Evolutionary conservation across 2,797 vertebrate species (phyloP).

Genomic region (Podargus strigoides): DNA sequence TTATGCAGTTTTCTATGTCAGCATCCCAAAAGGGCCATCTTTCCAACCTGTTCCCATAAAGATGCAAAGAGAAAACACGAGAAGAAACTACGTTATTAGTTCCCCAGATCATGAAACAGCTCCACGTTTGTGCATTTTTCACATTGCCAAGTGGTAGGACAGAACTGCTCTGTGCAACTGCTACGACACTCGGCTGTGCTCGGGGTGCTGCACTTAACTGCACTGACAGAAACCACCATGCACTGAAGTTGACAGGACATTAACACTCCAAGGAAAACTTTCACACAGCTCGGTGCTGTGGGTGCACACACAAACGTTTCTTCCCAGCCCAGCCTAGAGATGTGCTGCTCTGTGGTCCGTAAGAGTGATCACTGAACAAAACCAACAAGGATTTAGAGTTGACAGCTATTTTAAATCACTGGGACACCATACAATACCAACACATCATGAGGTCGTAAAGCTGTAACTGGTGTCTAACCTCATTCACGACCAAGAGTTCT

Average conservation of each 20-base stretch:
- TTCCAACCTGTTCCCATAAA: not conserved
- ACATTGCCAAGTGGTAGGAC: not conserved
- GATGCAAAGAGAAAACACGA: not conserved
- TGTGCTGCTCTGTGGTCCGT: fast-evolving
- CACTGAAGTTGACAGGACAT: not conserved
- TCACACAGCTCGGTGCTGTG: not conserved
- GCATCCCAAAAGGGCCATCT: not conserved
- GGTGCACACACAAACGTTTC: not conserved
- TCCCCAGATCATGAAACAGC: not conserved
- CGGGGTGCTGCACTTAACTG: not conserved
- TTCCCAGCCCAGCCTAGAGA: not conserved
- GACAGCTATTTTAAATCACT: not conserved
- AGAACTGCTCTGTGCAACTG: not conserved
- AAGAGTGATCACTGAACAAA: not conserved
- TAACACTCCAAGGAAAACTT: not conserved
- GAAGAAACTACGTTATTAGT: not conserved
- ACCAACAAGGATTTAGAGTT: not conserved
- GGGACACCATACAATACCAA: not conserved
- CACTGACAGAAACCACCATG: not conserved
- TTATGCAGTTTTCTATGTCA: not conserved
- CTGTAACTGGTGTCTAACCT: not conserved
- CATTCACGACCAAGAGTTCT: not conserved
- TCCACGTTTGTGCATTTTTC: not conserved
- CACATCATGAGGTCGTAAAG: not conserved
- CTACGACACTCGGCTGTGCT: not conserved